Conservation (phyloP, 2,797 vertebrate genomes). For the Pseudochromis fuscus region DNA sequence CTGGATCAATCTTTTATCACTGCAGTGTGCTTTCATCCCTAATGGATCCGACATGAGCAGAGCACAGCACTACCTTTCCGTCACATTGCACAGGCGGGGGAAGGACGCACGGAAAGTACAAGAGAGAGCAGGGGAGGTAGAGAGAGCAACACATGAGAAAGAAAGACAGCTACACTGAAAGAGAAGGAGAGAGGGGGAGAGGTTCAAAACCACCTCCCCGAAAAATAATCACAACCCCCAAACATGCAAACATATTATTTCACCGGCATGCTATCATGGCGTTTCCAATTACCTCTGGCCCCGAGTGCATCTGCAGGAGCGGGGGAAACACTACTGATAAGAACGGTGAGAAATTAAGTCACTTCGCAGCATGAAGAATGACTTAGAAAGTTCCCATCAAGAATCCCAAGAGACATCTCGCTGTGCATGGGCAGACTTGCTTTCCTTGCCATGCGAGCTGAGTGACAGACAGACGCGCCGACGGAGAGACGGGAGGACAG, state of each 20-base stretch:
- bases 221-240: slow-evolving; percentile 46
- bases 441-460: slow-evolving; percentile 40
- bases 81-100: slow-evolving; percentile 70
- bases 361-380: slow-evolving; percentile 64
- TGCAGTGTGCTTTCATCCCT: slow-evolving; percentile 77
- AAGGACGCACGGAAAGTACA: slow-evolving; percentile 58
- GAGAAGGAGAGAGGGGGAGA: slow-evolving; percentile 9
- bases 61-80: slow-evolving; percentile 71
- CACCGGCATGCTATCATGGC: slow-evolving; percentile 29
- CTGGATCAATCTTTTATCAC: slow-evolving; percentile 84
- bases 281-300: slow-evolving; percentile 63
- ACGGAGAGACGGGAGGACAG: slow-evolving; percentile 33
- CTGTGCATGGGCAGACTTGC: slow-evolving; percentile 43
- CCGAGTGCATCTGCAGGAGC: slow-evolving; percentile 56
- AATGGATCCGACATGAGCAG: slow-evolving; percentile 78
- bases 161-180: background rate
- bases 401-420: slow-evolving; percentile 52
- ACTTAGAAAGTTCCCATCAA: slow-evolving; percentile 68
- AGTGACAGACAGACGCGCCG: slow-evolving; percentile 41
- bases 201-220: slow-evolving; percentile 34
- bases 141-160: slow-evolving; percentile 42
- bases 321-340: slow-evolving; percentile 59
- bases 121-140: slow-evolving; percentile 43
- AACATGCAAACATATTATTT: slow-evolving; percentile 65
- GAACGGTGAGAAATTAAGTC: slow-evolving; percentile 63